Percentiles rank a stretch among this genome's conserved stretches.
Conservation (phyloP, 2,113 vertebrate species). For the Limnothrissa miodon region DNA sequence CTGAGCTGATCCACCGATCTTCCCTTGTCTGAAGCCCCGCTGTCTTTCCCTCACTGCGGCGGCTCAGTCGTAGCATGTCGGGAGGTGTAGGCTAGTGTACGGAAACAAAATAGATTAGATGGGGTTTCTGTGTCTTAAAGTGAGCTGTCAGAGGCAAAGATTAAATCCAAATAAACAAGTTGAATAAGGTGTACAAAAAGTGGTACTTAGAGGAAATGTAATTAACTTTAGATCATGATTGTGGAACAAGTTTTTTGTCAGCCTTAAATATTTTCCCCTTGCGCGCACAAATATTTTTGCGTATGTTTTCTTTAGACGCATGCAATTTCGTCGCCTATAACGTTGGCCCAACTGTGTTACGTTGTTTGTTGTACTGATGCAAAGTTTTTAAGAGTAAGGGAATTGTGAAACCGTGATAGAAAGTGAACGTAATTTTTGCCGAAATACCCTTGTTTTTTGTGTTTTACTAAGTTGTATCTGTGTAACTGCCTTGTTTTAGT, state of each 20-base stretch:
- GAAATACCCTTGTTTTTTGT: background rate
- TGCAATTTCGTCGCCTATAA: background rate
- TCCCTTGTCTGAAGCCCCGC: conserved; percentile 11
- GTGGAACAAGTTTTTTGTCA: background rate
- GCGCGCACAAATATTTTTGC: background rate
- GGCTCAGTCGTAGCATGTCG: background rate
- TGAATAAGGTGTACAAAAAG: background rate
- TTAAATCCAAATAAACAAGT: background rate
- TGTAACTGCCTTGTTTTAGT: background rate
- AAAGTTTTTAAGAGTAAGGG: background rate
- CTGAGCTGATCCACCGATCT: conserved; percentile 21
- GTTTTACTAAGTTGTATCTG: background rate
- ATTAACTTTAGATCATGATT: background rate
- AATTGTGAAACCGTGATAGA: background rate
- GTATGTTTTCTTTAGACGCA: background rate
- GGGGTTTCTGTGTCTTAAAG: background rate
- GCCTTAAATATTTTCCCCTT: background rate
- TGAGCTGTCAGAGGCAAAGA: background rate
- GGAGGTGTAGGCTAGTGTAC: background rate
- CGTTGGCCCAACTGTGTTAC: background rate
- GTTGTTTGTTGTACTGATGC: background rate
- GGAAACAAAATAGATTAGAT: background rate
- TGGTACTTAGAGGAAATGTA: background rate
- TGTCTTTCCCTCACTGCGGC: conserved; percentile 16
- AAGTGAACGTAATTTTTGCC: background rate